These are phyloP conservation scores for Tortrix viridana DNA, from an alignment of 2,888 invertebrate species.

Conservation along the genomic window DNA sequence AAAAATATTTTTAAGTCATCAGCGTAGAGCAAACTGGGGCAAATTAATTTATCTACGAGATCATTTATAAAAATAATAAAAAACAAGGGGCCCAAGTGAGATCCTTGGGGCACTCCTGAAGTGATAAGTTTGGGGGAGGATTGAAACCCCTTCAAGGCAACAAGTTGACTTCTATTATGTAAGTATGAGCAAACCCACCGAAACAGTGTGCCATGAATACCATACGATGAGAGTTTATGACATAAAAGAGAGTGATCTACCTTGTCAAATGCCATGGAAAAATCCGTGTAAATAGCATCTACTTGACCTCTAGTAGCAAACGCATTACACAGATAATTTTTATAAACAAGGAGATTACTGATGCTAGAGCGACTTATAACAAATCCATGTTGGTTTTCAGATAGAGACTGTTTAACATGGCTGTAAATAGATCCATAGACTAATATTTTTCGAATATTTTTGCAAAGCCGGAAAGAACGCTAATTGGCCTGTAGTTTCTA, in stretches of 20 bases:
- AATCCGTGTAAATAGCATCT: neutral
- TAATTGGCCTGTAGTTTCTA: no score
- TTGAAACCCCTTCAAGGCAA: neutral
- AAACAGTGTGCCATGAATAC: neutral
- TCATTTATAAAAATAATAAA: neutral
- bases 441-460: no score
- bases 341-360: neutral
- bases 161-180: neutral
- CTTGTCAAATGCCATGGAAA: neutral
- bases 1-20: neutral
- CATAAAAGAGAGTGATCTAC: neutral
- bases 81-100: neutral
- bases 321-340: neutral
- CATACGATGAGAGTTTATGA: neutral
- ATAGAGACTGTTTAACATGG: neutral
- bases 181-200: neutral
- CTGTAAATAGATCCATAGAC: neutral
- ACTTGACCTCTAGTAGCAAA: constrained; percentile 1
- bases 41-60: neutral
- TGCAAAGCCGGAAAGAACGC: no score
- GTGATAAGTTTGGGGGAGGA: neutral
- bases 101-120: neutral
- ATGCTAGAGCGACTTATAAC: neutral
- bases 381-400: neutral
- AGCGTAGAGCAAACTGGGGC: neutral